Conservation (phyloP, 2,113 vertebrate species). For the Mirza zaza region DNA sequence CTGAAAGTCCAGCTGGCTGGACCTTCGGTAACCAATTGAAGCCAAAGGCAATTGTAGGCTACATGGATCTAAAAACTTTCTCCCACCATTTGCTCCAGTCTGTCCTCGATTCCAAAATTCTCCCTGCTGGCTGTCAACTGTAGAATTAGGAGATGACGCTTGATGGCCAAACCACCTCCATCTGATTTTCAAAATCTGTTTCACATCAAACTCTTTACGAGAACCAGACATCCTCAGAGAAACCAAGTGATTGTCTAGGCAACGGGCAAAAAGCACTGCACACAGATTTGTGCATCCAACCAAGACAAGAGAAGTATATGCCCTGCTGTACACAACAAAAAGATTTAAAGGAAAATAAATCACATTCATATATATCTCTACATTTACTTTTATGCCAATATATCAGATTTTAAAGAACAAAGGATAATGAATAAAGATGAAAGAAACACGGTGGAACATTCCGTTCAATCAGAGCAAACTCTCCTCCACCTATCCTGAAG, state of each 20-base stretch:
- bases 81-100: conserved; percentile 84
- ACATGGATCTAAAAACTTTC: conserved; percentile 91
- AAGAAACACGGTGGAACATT: conserved; percentile 77
- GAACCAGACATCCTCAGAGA: conserved; percentile 95
- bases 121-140: conserved; percentile 86
- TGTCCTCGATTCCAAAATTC: conserved; percentile 89
- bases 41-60: conserved; percentile 84
- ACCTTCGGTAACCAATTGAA: conserved; percentile 87
- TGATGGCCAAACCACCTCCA: conserved; percentile 99
- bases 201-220: conserved; percentile 98
- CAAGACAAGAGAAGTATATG: conserved; percentile 85
- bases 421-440: conserved; percentile 74
- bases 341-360: conserved; percentile 78
- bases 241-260: conserved; percentile 92
- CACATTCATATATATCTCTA: conserved; percentile 71
- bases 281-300: conserved; percentile 87
- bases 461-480: conserved; percentile 80
- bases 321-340: conserved; percentile 81
- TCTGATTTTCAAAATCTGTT: conserved; percentile 98
- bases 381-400: conserved; percentile 70
- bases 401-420: conserved; percentile 82
- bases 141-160: conserved; percentile 85
- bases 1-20: conserved; percentile 93
- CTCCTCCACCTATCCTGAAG: conserved; percentile 78
- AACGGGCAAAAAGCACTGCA: conserved; percentile 87